These are phyloP conservation scores for Conops quadrifasciatus DNA, from an alignment of 2,888 invertebrate genomes.

Conservation along the genomic window DNA sequence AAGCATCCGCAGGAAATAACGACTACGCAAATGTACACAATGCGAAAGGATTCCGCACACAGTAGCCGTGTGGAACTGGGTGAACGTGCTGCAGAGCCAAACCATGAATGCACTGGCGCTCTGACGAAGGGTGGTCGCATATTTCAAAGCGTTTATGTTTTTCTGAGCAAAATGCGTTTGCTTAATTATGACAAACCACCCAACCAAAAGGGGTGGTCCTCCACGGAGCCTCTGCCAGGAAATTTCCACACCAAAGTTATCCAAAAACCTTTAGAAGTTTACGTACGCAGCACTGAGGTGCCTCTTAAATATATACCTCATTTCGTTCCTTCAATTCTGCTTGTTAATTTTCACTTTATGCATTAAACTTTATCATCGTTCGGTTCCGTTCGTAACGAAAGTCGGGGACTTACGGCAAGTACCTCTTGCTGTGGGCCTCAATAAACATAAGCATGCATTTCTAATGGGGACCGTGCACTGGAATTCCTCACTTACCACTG, in stretches of 20 bases:
- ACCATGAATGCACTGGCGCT: too few relatives aligned
- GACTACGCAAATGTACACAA: not conserved
- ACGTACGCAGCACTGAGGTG: too few relatives aligned
- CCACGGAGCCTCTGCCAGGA: too few relatives aligned
- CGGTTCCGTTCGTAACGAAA: constrained; percentile 8
- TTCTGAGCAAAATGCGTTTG: too few relatives aligned
- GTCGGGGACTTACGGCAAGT: not conserved
- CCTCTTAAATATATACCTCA: not conserved
- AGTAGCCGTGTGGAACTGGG: constrained; percentile 19
- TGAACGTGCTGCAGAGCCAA: constrained; percentile 10
- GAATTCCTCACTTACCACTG: constrained; percentile 16
- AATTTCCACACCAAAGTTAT: too few relatives aligned
- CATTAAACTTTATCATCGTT: constrained; percentile 9
- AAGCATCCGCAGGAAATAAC: constrained; percentile 1
- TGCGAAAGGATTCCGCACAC: not conserved
- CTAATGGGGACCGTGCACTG: constrained; percentile 21
- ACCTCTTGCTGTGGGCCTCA: not conserved
- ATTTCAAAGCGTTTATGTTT: too few relatives aligned
- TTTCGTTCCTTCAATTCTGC: not conserved
- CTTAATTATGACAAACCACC: too few relatives aligned
- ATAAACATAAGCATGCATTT: constrained; percentile 4
- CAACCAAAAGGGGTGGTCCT: too few relatives aligned
- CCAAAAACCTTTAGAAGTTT: too few relatives aligned
- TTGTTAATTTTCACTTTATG: constrained; percentile 17
- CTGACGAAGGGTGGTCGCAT: too few relatives aligned